These are phyloP conservation scores for Sebastes kiyomatsui DNA, from an alignment of 2,797 vertebrate genomes.

Conservation along the genomic window DNA sequence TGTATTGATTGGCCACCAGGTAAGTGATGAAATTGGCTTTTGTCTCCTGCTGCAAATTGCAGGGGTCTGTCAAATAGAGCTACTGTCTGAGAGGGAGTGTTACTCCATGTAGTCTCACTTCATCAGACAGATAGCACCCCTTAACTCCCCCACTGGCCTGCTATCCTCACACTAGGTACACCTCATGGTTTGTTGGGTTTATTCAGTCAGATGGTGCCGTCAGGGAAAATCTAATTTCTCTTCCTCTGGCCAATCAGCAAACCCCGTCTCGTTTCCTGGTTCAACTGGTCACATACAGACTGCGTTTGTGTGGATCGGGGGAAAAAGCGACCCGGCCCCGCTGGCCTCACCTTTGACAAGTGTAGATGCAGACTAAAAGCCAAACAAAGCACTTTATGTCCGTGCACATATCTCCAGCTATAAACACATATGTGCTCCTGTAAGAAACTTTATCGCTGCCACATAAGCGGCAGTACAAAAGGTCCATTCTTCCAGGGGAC, in stretches of 20 bases:
- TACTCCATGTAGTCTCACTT: constrained; percentile 42
- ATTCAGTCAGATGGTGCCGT: constrained; percentile 51
- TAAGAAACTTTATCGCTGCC: constrained; percentile 93
- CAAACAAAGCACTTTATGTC: constrained; percentile 93
- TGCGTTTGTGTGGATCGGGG: constrained; percentile 64
- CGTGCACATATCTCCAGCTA: constrained; percentile 84
- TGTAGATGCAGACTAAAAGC: constrained; percentile 78
- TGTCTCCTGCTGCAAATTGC: constrained; percentile 64
- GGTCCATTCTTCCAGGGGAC: constrained; percentile 90
- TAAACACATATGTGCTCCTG: constrained; percentile 83
- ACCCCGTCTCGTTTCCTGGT: constrained; percentile 75
- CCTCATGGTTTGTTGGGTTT: constrained; percentile 47
- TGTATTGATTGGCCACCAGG: constrained; percentile 72
- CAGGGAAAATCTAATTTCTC: constrained; percentile 61
- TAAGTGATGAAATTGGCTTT: constrained; percentile 74
- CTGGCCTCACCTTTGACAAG: constrained; percentile 67
- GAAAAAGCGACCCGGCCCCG: constrained; percentile 45
- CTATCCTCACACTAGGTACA: constrained; percentile 41
- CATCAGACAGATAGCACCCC: constrained; percentile 52
- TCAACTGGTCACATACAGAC: constrained; percentile 61
- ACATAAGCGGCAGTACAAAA: constrained; percentile 90
- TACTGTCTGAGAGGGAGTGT: constrained; percentile 45
- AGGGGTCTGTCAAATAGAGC: constrained; percentile 56
- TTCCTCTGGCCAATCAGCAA: constrained; percentile 64
- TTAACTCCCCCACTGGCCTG: constrained; percentile 42